These are phyloP conservation scores for Harpagoxenus sublaevis DNA, from an alignment of 2,888 invertebrate genomes.

Conservation along the genomic window DNA sequence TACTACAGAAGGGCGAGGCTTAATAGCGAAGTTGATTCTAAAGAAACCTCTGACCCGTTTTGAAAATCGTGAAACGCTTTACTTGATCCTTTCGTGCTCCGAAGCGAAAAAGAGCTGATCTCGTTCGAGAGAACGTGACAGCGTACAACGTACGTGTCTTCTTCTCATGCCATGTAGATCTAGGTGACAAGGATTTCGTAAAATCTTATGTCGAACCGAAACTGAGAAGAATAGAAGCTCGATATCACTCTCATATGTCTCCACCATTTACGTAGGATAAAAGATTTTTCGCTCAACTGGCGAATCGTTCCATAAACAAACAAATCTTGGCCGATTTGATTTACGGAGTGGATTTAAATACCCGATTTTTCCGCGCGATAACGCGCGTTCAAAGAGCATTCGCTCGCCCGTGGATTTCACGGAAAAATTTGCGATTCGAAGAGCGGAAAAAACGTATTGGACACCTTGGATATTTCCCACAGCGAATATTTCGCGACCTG, in stretches of 20 bases:
- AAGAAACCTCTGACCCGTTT: slow-evolving; percentile 29
- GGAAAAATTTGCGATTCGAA: slow-evolving; percentile 7
- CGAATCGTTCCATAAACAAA: not conserved
- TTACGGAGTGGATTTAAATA: not conserved
- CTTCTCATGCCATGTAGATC: not conserved
- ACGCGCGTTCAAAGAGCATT: not conserved
- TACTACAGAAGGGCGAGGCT: not conserved
- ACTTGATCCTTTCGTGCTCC: not conserved
- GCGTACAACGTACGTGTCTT: not conserved
- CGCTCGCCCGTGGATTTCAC: not conserved
- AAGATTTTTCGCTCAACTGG: not conserved
- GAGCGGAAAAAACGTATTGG: not conserved
- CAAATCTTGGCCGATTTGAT: slow-evolving; percentile 9
- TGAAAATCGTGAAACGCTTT: not conserved
- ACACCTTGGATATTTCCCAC: not conserved
- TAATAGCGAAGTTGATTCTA: not conserved
- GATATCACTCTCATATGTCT: not conserved
- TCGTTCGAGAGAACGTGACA: not conserved
- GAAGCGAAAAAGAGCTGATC: not conserved
- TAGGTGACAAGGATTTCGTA: not conserved
- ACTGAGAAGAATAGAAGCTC: not conserved
- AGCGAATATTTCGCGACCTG: not conserved
- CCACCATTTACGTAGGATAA: not conserved
- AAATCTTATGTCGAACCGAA: not conserved
- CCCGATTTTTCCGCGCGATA: not conserved